phyloP scores from a whole-genome alignment of 2,888 invertebrate genomes.

The Platycheirus albimanus region DNA sequence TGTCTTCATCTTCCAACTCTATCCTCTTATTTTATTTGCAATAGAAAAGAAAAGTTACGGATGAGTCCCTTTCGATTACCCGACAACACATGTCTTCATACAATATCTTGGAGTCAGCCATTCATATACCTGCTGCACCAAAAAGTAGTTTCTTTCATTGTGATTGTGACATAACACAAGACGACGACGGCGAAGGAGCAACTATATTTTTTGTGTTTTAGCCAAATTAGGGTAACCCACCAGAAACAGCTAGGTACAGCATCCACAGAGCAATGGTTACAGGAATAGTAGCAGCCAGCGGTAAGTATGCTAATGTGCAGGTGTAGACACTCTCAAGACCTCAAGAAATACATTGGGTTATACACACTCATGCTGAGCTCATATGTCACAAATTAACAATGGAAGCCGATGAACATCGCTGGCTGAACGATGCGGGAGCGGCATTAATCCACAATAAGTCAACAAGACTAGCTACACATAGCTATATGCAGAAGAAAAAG shows the following conservation, averaged over 20 bases:
- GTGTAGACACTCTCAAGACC: slow-evolving; percentile 49
- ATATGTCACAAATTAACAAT: slow-evolving; percentile 72
- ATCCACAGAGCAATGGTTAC: neutral
- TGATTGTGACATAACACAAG: slow-evolving; percentile 71
- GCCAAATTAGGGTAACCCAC: slow-evolving; percentile 67
- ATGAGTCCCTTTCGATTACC: slow-evolving; percentile 56
- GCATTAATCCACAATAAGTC: slow-evolving; percentile 61
- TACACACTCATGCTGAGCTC: slow-evolving; percentile 40
- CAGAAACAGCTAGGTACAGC: slow-evolving; percentile 46
- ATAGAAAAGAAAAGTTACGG: slow-evolving; percentile 42
- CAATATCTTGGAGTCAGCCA: slow-evolving; percentile 41
- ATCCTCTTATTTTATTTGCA: neutral
- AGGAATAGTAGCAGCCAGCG: slow-evolving; percentile 16
- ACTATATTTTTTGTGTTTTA: slow-evolving; percentile 33
- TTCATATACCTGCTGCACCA: slow-evolving; percentile 21
- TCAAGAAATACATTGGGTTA: slow-evolving; percentile 4
- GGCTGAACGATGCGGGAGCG: slow-evolving; percentile 61
- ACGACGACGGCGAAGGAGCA: slow-evolving; percentile 46
- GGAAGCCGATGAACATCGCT: slow-evolving; percentile 59
- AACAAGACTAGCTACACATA: slow-evolving; percentile 26
- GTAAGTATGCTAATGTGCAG: slow-evolving; percentile 69
- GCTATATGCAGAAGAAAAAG: slow-evolving; percentile 54
- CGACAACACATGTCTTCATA: slow-evolving; percentile 33
- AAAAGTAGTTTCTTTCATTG: slow-evolving; percentile 63
- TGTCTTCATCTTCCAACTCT: slow-evolving; percentile 38